phyloP scores from a whole-genome alignment of 2,113 vertebrate species.

The Epinephelus moara region DNA sequence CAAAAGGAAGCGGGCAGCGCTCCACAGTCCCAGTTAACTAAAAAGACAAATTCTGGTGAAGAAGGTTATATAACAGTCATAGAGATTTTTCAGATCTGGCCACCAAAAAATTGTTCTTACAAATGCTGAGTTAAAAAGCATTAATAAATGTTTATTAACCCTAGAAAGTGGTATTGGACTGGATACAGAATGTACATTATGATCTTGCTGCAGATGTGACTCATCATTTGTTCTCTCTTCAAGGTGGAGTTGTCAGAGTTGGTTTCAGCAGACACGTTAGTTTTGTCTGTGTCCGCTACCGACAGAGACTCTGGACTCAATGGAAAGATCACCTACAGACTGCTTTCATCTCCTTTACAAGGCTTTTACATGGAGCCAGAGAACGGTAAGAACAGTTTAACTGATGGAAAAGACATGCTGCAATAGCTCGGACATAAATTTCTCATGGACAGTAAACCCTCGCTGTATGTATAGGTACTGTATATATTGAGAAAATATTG shows the following conservation, averaged over 20 bases:
- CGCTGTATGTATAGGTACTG: not conserved
- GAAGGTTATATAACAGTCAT: not conserved
- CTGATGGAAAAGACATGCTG: not conserved
- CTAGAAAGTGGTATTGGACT: not conserved
- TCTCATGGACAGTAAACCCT: not conserved
- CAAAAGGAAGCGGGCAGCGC: too few species aligned
- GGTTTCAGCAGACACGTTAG: conserved; percentile 68
- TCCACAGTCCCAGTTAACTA: not conserved
- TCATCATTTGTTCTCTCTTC: conserved; percentile 30
- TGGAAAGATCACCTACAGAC: conserved; percentile 88
- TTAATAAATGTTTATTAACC: not conserved
- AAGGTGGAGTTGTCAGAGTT: conserved; percentile 89
- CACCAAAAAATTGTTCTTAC: not conserved
- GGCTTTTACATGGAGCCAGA: conserved; percentile 87
- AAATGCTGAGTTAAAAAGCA: not conserved
- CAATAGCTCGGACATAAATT: conserved; percentile 2
- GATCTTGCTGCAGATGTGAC: not conserved
- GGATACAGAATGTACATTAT: not conserved
- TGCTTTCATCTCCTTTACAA: conserved; percentile 84
- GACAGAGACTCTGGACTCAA: conserved; percentile 87
- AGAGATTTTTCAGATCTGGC: not conserved
- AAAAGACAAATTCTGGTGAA: not conserved
- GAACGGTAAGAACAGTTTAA: conserved; percentile 85
- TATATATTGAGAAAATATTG: not conserved
- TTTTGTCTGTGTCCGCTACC: conserved; percentile 87